phyloP scores from a whole-genome alignment of 2,888 invertebrate genomes.

The Podotricha telesiphe region DNA sequence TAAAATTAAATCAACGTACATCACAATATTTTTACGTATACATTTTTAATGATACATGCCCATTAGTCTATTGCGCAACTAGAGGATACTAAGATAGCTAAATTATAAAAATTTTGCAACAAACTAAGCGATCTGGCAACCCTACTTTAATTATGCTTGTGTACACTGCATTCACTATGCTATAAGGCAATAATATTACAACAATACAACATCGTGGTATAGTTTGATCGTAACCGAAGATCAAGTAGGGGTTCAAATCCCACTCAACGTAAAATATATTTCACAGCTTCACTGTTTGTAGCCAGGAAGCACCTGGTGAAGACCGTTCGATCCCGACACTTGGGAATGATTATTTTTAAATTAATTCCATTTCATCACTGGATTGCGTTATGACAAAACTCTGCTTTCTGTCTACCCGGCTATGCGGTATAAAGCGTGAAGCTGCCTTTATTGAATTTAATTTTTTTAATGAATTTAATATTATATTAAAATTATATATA shows the following conservation, averaged over 20 bases:
- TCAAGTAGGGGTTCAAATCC: neutral
- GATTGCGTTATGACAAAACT: no score
- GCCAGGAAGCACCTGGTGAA: no score
- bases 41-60: neutral
- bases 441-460: no score
- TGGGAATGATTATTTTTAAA: no score
- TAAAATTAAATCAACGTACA: no score
- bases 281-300: no score
- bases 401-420: no score
- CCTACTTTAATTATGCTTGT: slow-evolving; percentile 10
- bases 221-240: neutral
- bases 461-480: no score
- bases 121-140: slow-evolving; percentile 8
- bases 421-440: no score
- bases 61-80: slow-evolving; percentile 7
- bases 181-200: neutral
- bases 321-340: no score
- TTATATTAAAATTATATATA: no score
- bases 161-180: slow-evolving; percentile 10
- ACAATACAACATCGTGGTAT: neutral
- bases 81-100: neutral
- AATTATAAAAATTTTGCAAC: slow-evolving; percentile 13
- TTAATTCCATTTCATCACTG: no score
- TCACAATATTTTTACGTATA: neutral
- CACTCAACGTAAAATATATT: neutral